Base-by-base conservation (phyloP, 1,140 invertebrate species). In the Neomicropteryx cornuta region DNA sequence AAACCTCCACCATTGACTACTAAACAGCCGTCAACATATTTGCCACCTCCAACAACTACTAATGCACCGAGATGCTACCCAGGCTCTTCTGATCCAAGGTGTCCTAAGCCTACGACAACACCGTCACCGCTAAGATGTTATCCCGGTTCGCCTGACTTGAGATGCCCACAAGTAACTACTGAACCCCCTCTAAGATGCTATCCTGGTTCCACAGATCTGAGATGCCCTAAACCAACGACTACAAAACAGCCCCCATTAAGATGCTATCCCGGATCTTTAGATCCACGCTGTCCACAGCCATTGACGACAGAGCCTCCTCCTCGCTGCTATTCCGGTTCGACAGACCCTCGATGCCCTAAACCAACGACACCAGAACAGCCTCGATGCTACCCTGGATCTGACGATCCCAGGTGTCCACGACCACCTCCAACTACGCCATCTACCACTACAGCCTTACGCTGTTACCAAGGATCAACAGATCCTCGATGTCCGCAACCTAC, bases 401-500 rank as follows among this genome's bases (percentile, higher is more conserved):
- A 37, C 0, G 60, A 62, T 50, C 50, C 55, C 19, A 36, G 58
- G 27, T 58, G 58, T 51, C 16, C 41, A 24, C 21, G n/a, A 14
- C 17, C 38, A 5, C 18, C 24, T 8, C 33, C 38, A 38, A 36
- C 21, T 2, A 24, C 36, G 33, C 18, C 34, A 42, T 41, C 51
- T 21, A 20, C 41, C 6, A 33, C 35, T 2, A 11, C 35, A 1
- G 16, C 36, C 2, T 30, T 30, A 30, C n/a, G 28, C 5, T 59
- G 61, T 37, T 62, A 44, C 37, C 56, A 56, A 14, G 59, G 59
- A 17, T 53, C 48, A 1, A 53, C 35, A 2, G 61, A 67, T 46
- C 50, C 58, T 8, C 46, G 61, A 31, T 63, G 53, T 40, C 56
- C 56, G 18, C 47, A 43, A 44, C 48, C 52, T 11, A 42, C 42